Conservation (phyloP, 2,113 vertebrate species). For the Phrynosoma platyrhinos region DNA sequence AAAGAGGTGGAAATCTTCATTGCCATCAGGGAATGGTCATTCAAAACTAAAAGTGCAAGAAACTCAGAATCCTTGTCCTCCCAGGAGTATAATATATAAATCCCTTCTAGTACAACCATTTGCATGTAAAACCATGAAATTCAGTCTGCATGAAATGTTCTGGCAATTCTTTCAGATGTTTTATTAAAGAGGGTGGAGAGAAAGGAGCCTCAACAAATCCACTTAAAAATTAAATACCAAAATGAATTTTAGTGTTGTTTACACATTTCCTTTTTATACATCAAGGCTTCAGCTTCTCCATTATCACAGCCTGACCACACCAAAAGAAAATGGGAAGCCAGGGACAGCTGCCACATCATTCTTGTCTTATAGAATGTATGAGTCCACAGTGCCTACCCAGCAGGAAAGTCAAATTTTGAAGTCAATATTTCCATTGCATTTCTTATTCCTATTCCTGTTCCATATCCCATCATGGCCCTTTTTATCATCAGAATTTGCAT, state of each 20-base stretch:
- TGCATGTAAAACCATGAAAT: fast-evolving
- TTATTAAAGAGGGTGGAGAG: constrained; percentile 19
- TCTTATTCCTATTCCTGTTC: constrained; percentile 59
- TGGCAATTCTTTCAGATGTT: constrained; percentile 1
- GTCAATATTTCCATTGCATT: constrained; percentile 55
- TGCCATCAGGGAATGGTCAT: background rate
- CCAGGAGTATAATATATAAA: background rate
- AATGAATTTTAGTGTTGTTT: constrained; percentile 13
- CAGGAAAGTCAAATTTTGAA: constrained; percentile 39
- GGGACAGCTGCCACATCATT: background rate
- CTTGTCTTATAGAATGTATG: constrained; percentile 14
- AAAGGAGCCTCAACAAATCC: constrained; percentile 33
- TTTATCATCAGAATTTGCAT: constrained; percentile 56
- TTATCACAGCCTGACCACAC: background rate
- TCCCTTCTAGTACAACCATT: background rate
- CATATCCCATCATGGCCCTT: constrained; percentile 41
- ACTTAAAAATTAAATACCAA: constrained; percentile 29
- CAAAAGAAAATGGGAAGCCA: background rate
- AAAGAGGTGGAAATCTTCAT: background rate
- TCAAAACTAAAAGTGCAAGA: background rate
- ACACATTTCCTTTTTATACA: background rate
- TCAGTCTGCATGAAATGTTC: constrained; percentile 11
- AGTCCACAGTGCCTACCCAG: constrained; percentile 21
- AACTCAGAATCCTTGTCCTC: background rate
- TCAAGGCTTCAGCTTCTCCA: background rate